These are phyloP conservation scores for Antigone vipio DNA, from an alignment of 2,113 vertebrate species.

Conservation along the genomic window DNA sequence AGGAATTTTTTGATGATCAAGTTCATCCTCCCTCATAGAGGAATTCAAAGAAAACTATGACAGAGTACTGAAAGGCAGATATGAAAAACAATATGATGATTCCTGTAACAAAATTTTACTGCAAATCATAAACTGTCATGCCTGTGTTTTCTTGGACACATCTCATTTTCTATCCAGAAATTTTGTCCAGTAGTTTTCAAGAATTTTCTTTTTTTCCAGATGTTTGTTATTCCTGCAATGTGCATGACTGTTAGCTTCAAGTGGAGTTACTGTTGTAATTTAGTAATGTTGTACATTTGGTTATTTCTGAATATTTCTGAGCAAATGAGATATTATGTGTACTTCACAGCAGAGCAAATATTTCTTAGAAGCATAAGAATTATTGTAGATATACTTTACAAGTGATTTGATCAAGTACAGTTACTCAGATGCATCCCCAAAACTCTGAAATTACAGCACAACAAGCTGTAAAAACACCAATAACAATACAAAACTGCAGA, in stretches of 20 bases:
- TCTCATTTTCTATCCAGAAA: background rate
- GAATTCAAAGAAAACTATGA: background rate
- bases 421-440: background rate
- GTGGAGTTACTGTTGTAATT: background rate
- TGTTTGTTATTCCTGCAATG: background rate
- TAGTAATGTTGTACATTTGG: background rate
- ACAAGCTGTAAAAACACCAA: background rate
- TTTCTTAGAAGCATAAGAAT: background rate
- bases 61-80: background rate
- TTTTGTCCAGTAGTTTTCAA: background rate
- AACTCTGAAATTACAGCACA: background rate
- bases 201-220: background rate
- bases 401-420: background rate
- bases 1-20: background rate
- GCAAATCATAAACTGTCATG: background rate
- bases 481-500: background rate
- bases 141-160: background rate
- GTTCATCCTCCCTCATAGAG: background rate
- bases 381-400: background rate
- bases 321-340: background rate
- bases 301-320: background rate
- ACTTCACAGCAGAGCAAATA: background rate
- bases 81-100: background rate
- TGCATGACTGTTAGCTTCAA: background rate
- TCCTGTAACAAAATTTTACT: background rate